Conservation (phyloP, 2,888 invertebrate species). For the Thumatha senex region DNA sequence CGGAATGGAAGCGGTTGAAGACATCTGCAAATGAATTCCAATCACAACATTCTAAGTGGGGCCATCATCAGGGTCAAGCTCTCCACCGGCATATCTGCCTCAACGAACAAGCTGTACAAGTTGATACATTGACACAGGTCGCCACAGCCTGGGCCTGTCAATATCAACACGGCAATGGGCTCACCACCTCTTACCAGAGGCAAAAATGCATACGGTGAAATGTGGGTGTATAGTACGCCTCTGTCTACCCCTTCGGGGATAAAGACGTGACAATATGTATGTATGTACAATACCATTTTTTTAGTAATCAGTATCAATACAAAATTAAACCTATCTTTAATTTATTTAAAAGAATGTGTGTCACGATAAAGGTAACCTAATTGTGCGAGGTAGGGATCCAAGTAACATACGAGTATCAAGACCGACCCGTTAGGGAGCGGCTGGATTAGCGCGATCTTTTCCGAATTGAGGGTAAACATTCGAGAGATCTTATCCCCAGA, state of each 20-base stretch:
- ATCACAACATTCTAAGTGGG: constrained; percentile 34
- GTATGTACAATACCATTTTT: too few relatives aligned
- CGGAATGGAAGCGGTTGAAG: too few relatives aligned
- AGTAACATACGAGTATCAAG: constrained; percentile 50
- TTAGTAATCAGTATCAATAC: too few relatives aligned
- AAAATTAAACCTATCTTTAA: not conserved
- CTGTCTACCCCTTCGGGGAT: too few relatives aligned
- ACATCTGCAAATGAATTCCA: constrained; percentile 52
- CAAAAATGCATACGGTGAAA: too few relatives aligned
- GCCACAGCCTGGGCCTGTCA: too few relatives aligned
- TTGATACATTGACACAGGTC: constrained; percentile 37
- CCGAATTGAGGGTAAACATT: constrained; percentile 75
- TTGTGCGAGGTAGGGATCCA: constrained; percentile 40
- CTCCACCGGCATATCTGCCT: constrained; percentile 44
- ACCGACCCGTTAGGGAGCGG: constrained; percentile 50
- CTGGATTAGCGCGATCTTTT: constrained; percentile 73
- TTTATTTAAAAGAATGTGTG: constrained; percentile 16
- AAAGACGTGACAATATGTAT: too few relatives aligned
- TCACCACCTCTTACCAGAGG: too few relatives aligned
- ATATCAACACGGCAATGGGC: too few relatives aligned
- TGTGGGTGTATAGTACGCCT: too few relatives aligned
- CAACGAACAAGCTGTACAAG: constrained; percentile 51
- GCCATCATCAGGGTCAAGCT: constrained; percentile 40
- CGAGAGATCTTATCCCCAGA: constrained; percentile 54
- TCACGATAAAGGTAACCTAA: constrained; percentile 26